Evolutionary conservation across 2,888 invertebrate species (phyloP), one percentile per base, ranked within the genome.

Genomic region (Platypus cylindrus): DNA sequence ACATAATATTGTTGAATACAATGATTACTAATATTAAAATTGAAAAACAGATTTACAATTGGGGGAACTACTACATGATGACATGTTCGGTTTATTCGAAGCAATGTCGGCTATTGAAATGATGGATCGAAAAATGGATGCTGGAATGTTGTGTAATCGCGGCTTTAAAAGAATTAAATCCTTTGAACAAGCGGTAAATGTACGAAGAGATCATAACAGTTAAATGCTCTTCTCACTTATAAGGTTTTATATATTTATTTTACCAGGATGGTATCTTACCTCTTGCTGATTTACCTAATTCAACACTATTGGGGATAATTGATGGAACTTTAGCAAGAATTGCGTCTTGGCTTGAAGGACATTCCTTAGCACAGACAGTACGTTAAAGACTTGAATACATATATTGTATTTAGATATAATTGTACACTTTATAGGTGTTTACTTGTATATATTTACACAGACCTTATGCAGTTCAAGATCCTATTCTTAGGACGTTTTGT

Each of bases 41-140:
- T n/a, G n/a, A n/a, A n/a, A n/a, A n/a, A 7, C 15, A 30, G 17
- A 30, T 11, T 65, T 95, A 40, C 69, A 81, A 49, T 67, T 94
- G 32, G 95, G 95, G 2, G 93, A 95, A 61, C 64, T 95, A 18
- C 66, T 93, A 5, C 93, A 94, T 53, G 91, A 94, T 70, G 82
- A 85, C 32, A 62, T 83, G 13, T 90, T 84, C 67, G 89, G 93
- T 3, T 66, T 98, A 23, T 91, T 91, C 63, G 97, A 98, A 61
- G 97, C 95, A 0, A 98, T 98, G 97, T 94, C 95, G 1, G 97
- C 97, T 1, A 97, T 98, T 51, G 97, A 98, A 64, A 93, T 98
- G 87, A 97, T 97, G 97, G 97, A 98, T 59, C 95, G 97, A 0
- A 98, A 97, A 70, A 98, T 98, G 97, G 98, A 98, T 68, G 93